These are phyloP conservation scores for Coenonympha glycerion DNA, from an alignment of 2,888 invertebrate species.

Conservation along the genomic window DNA sequence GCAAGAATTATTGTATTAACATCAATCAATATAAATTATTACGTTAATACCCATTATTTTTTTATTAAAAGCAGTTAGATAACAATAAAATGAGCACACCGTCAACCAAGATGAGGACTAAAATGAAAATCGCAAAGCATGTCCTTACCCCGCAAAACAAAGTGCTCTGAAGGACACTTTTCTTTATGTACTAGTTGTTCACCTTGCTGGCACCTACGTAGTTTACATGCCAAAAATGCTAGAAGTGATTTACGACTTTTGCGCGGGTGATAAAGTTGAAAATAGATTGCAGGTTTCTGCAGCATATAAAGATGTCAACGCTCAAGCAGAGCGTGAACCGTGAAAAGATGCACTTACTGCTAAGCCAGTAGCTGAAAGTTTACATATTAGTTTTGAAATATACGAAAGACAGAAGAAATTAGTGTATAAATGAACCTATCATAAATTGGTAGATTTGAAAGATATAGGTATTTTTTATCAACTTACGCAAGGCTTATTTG, in stretches of 20 bases:
- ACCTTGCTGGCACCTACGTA: slow-evolving; percentile 44
- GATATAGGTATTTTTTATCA: too few relatives aligned
- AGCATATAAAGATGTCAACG: slow-evolving; percentile 53
- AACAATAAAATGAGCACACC: slow-evolving; percentile 37
- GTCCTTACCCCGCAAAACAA: slow-evolving; percentile 53
- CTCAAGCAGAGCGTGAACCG: slow-evolving; percentile 67
- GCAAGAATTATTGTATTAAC: too few relatives aligned
- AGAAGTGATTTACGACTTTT: slow-evolving; percentile 20
- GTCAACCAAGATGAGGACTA: slow-evolving; percentile 47
- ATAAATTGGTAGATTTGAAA: too few relatives aligned
- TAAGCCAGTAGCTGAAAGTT: slow-evolving; percentile 19
- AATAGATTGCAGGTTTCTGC: slow-evolving; percentile 32
- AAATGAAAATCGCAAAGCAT: slow-evolving; percentile 56
- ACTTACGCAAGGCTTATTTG: too few relatives aligned
- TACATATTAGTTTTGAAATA: neutral
- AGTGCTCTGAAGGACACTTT: slow-evolving; percentile 62
- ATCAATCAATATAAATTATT: too few relatives aligned
- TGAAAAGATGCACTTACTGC: slow-evolving; percentile 40
- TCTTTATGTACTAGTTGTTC: slow-evolving; percentile 63
- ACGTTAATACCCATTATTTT: too few relatives aligned
- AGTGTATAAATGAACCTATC: too few relatives aligned
- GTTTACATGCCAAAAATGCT: slow-evolving; percentile 6
- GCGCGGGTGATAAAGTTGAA: slow-evolving; percentile 34
- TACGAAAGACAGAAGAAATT: neutral
- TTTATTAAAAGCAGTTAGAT: neutral